These are phyloP conservation scores for Selene dorsalis DNA, from an alignment of 2,797 vertebrate genomes.

Conservation along the genomic window DNA sequence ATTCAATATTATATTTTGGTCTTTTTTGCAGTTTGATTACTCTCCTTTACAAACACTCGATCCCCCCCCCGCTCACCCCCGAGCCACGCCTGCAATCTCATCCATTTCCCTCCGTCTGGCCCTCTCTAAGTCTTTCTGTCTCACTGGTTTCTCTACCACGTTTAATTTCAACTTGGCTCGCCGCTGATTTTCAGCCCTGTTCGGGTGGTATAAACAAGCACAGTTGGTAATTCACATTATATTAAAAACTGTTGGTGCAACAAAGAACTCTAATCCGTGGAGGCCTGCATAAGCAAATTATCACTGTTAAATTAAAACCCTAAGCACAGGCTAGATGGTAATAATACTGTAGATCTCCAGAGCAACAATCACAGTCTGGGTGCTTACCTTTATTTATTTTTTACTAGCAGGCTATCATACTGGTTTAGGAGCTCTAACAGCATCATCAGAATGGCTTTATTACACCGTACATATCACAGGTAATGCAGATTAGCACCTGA, in stretches of 20 bases:
- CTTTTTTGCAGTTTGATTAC: conserved; percentile 77
- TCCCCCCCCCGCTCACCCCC: not conserved
- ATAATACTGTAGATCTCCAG: conserved; percentile 79
- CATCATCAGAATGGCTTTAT: conserved; percentile 70
- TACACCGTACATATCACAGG: conserved; percentile 51
- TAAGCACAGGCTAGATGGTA: conserved; percentile 77
- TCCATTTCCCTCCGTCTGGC: conserved; percentile 45
- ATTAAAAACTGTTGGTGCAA: conserved; percentile 96
- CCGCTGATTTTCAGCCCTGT: conserved; percentile 91
- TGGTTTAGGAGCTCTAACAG: conserved; percentile 69
- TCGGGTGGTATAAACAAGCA: conserved; percentile 93
- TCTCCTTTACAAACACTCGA: conserved; percentile 85
- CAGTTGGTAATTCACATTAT: conserved; percentile 97
- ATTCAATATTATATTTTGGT: conserved; percentile 79
- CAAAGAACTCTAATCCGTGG: conserved; percentile 93
- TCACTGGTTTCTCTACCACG: conserved; percentile 79
- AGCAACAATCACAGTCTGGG: conserved; percentile 79
- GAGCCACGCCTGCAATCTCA: conserved; percentile 59
- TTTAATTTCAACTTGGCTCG: conserved; percentile 88
- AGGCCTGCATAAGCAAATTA: conserved; percentile 95
- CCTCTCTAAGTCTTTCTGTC: conserved; percentile 50
- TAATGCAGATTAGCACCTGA: conserved; percentile 59
- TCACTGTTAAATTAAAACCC: conserved; percentile 98
- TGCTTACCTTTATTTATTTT: conserved; percentile 78
- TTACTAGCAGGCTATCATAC: conserved; percentile 56